Evolutionary conservation across 1,140 invertebrate genomes (phyloP).

Genomic region (Phenacoccus solenopsis): DNA sequence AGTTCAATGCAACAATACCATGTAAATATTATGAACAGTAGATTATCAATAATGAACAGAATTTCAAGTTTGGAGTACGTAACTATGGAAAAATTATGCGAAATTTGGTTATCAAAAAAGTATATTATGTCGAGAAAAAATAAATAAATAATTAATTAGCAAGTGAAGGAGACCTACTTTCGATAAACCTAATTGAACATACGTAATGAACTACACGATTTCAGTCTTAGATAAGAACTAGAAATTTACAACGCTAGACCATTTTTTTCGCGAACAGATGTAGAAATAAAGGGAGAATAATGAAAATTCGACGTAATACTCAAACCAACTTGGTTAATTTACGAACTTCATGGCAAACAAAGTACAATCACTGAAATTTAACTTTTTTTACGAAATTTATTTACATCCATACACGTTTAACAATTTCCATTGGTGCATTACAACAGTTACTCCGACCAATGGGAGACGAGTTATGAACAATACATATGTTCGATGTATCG

Average conservation of each 20-base stretch:
- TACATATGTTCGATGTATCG: neutral
- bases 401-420: neutral
- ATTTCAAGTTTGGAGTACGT: too few relatives aligned
- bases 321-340: neutral
- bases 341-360: neutral
- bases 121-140: too few relatives aligned
- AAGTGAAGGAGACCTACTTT: constrained; percentile 1
- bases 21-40: too few relatives aligned
- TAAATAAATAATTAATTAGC: too few relatives aligned
- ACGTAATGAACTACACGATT: neutral
- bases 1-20: too few relatives aligned
- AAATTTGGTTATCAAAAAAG: too few relatives aligned
- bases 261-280: neutral
- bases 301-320: neutral
- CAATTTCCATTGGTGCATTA: neutral
- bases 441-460: neutral
- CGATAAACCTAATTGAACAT: neutral
- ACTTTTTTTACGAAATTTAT: neutral
- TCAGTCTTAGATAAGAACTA: neutral
- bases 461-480: neutral
- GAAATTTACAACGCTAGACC: neutral
- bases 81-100: too few relatives aligned
- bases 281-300: neutral
- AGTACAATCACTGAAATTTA: neutral
- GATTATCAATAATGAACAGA: too few relatives aligned